These are phyloP conservation scores for Erebia palarica DNA, from an alignment of 2,888 invertebrate genomes.

Conservation along the genomic window DNA sequence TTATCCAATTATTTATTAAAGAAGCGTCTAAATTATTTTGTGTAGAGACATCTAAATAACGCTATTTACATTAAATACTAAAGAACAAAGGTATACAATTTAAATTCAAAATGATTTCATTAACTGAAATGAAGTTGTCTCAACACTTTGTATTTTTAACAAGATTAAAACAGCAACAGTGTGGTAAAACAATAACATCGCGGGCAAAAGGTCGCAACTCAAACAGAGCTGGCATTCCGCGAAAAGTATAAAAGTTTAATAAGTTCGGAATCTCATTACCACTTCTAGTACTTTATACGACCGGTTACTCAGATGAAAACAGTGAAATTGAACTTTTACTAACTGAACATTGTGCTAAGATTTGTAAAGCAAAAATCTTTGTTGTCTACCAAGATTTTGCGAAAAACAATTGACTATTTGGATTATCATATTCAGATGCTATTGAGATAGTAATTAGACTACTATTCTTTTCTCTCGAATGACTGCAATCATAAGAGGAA, in stretches of 20 bases:
- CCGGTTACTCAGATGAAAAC: slow-evolving; percentile 4
- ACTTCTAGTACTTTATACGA: slow-evolving; percentile 15
- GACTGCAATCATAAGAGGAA: no score
- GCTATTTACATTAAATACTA: neutral
- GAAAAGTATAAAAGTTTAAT: slow-evolving; percentile 22
- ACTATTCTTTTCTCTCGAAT: no score
- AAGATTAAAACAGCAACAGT: slow-evolving; percentile 10
- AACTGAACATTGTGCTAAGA: neutral
- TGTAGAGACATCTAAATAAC: neutral
- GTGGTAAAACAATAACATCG: slow-evolving; percentile 9
- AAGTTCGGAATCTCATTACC: slow-evolving; percentile 23
- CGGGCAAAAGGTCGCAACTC: slow-evolving; percentile 17
- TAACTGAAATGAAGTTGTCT: neutral
- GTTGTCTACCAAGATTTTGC: no score
- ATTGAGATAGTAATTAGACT: no score
- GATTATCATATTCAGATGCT: no score
- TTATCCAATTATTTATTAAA: no score
- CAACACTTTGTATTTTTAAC: slow-evolving; percentile 14
- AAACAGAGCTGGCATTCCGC: neutral
- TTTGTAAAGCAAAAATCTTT: neutral
- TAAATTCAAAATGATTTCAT: neutral
- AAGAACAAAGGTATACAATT: neutral
- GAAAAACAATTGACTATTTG: no score
- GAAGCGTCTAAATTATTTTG: neutral
- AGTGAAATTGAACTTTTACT: neutral